A percentile compares a stretch with the other conserved stretches of the same genome.
Conservation (phyloP, 2,888 invertebrate species). For the Macaria notata region DNA sequence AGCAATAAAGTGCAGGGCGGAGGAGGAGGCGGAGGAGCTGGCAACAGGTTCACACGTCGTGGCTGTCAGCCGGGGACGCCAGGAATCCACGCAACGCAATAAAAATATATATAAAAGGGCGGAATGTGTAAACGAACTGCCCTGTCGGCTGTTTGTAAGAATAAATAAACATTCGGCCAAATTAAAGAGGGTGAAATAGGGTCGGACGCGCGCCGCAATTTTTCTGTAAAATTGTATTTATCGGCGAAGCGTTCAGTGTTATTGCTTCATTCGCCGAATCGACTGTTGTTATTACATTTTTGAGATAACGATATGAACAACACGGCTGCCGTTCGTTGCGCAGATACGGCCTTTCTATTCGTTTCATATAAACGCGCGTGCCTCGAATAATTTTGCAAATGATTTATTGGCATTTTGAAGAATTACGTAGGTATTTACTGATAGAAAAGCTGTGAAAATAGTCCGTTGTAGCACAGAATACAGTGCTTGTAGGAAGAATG, state of each 20-base stretch:
- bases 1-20: slow-evolving; percentile 33
- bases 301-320: slow-evolving; percentile 30
- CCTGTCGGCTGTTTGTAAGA: slow-evolving; percentile 58
- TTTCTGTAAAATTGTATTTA: slow-evolving; percentile 49
- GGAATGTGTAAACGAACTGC: slow-evolving; percentile 64
- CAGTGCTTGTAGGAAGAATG: too few relatives aligned
- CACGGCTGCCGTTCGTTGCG: slow-evolving; percentile 17
- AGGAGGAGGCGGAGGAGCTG: slow-evolving; percentile 23
- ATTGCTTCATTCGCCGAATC: slow-evolving; percentile 43
- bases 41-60: slow-evolving; percentile 40
- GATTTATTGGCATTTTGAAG: slow-evolving; percentile 15
- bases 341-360: slow-evolving; percentile 23
- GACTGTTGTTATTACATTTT: slow-evolving; percentile 29
- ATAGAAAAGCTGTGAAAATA: too few relatives aligned
- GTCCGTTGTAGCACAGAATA: too few relatives aligned
- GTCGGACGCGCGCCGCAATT: slow-evolving; percentile 41
- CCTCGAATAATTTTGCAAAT: slow-evolving; percentile 13
- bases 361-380: slow-evolving; percentile 23
- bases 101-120: slow-evolving; percentile 49
- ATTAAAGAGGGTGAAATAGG: slow-evolving; percentile 62
- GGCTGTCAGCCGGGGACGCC: slow-evolving; percentile 27
- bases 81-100: slow-evolving; percentile 37
- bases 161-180: slow-evolving; percentile 72
- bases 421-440: too few relatives aligned
- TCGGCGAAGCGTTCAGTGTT: slow-evolving; percentile 39